A percentile compares a stretch with the other conserved stretches of the same genome.
Conservation (phyloP, 1,140 invertebrate genomes). For the Drosophila bifasciata region DNA sequence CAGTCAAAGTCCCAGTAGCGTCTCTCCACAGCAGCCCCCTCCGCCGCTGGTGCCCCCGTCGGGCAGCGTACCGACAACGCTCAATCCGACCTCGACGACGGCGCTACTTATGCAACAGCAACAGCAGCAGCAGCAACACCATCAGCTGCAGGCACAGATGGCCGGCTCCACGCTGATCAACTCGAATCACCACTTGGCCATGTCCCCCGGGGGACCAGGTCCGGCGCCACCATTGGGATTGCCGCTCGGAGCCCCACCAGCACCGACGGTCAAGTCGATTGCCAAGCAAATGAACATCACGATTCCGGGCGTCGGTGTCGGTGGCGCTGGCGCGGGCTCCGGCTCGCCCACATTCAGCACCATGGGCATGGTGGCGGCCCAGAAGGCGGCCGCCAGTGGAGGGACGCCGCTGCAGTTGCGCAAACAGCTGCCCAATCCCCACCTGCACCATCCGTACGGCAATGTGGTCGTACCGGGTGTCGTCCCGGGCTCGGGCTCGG, state of each 20-base stretch:
- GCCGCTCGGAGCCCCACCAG: constrained; percentile 74
- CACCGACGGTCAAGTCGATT: constrained; percentile 79
- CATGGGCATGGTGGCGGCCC: constrained; percentile 78
- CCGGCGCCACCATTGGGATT: constrained; percentile 59
- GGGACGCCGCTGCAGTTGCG: constrained; percentile 73
- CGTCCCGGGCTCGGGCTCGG: too few species aligned
- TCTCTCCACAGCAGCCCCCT: constrained; percentile 21
- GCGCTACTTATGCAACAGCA: constrained; percentile 34
- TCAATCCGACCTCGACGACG: constrained; percentile 50
- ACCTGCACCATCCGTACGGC: constrained; percentile 79
- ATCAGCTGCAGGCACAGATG: constrained; percentile 73
- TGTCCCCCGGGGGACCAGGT: constrained; percentile 29
- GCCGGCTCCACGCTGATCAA: constrained; percentile 75
- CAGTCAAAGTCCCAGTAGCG: constrained; percentile 28
- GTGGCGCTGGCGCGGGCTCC: constrained; percentile 31
- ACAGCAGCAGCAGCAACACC: constrained; percentile 69
- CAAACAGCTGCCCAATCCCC: constrained; percentile 82
- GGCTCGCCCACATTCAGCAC: constrained; percentile 75
- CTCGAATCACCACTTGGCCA: constrained; percentile 69
- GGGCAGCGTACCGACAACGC: constrained; percentile 47
- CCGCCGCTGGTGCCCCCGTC: constrained; percentile 41
- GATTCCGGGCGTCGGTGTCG: constrained; percentile 61
- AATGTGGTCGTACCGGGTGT: constrained; percentile 25
- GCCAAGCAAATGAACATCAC: constrained; percentile 83
- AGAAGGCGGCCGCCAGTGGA: constrained; percentile 54